phyloP scores from a whole-genome alignment of 2,113 vertebrate species.

The Syrmaticus mikado region DNA sequence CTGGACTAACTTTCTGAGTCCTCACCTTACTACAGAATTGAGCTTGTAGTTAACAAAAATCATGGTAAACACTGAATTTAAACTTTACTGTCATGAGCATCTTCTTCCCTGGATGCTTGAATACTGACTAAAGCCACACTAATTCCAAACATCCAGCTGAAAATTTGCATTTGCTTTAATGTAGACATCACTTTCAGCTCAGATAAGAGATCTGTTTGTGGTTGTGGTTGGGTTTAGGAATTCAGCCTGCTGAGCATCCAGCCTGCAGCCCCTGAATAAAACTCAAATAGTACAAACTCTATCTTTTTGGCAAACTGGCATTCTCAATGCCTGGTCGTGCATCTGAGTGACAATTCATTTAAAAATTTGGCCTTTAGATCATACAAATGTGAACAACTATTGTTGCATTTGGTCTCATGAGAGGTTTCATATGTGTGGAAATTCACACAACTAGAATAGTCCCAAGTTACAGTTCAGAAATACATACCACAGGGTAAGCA shows the following conservation, averaged over 20 bases:
- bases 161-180: not conserved
- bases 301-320: not conserved
- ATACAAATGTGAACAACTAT: not conserved
- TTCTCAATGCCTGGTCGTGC: not conserved
- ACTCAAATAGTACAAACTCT: not conserved
- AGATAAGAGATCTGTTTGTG: not conserved
- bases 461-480: not conserved
- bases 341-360: not conserved
- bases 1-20: not conserved
- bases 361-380: not conserved
- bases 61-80: not conserved
- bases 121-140: not conserved
- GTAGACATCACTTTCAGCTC: not conserved
- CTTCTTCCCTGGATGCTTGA: not conserved
- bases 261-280: not conserved
- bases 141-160: not conserved
- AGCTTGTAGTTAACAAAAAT: not conserved
- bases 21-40: not conserved
- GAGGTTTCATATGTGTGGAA: not conserved
- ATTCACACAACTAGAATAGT: not conserved
- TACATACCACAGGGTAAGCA: fast-evolving
- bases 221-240: not conserved
- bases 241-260: not conserved
- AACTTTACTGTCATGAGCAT: not conserved
- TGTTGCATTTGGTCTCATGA: fast-evolving